Percentiles rank a stretch among this genome's conserved stretches.
Evolutionary conservation across 2,888 invertebrate genomes (phyloP).

Genomic region (Oegoconia quadripuncta): DNA sequence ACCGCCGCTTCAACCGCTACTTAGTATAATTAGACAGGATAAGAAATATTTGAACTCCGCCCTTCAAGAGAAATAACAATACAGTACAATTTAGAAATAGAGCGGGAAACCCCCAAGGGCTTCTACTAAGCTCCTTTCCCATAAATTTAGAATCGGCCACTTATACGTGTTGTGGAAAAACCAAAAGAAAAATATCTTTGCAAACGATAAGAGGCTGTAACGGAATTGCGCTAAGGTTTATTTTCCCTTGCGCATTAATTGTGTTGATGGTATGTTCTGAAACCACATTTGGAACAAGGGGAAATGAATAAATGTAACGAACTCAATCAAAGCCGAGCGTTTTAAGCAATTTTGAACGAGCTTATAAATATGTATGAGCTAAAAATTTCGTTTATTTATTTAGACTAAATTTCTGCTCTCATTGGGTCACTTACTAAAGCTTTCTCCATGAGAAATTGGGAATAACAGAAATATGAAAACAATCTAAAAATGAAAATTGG

Average conservation of each 20-base stretch:
- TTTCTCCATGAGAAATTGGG: background rate
- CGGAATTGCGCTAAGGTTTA: slow-evolving; percentile 20
- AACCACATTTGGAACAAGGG: slow-evolving; percentile 40
- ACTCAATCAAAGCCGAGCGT: slow-evolving; percentile 42
- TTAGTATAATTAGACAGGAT: slow-evolving; percentile 45
- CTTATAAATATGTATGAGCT: slow-evolving; percentile 21
- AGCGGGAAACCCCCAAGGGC: slow-evolving; percentile 49
- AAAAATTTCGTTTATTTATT: slow-evolving; percentile 8
- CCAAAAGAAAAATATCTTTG: slow-evolving; percentile 25
- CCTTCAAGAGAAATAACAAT: slow-evolving; percentile 41
- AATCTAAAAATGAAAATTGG: no score
- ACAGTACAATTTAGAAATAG: slow-evolving; percentile 55
- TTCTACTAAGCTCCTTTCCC: slow-evolving; percentile 51
- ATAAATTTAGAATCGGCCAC: slow-evolving; percentile 63
- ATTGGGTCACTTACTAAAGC: background rate
- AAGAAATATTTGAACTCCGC: slow-evolving; percentile 43
- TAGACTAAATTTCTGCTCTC: background rate
- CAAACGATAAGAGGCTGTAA: slow-evolving; percentile 31
- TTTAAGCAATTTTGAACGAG: slow-evolving; percentile 29
- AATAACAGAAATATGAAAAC: no score
- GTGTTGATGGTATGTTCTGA: slow-evolving; percentile 21
- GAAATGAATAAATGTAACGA: slow-evolving; percentile 43
- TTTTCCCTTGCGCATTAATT: slow-evolving; percentile 17
- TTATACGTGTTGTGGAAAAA: slow-evolving; percentile 46
- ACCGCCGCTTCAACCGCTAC: slow-evolving; percentile 25